Percentiles rank a stretch among this genome's conserved stretches.
Conservation (phyloP, 1,140 invertebrate species). For the Macrobrachium rosenbergii region DNA sequence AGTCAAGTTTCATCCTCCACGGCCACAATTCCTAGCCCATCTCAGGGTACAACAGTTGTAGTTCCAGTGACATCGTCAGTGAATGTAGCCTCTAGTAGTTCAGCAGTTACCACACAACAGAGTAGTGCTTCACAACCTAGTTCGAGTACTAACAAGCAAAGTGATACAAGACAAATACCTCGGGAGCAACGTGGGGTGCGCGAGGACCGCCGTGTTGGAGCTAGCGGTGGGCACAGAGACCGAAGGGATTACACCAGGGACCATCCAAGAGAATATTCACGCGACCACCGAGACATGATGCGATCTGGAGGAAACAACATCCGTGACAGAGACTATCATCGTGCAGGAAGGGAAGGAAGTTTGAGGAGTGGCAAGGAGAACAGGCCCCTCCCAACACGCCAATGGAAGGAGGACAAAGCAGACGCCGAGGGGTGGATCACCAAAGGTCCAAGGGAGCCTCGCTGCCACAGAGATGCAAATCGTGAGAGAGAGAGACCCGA, state of each 20-base stretch:
- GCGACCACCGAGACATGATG: slow-evolving; percentile 34
- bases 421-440: slow-evolving; percentile 62
- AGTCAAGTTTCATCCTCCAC: slow-evolving; percentile 14
- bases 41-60: not conserved
- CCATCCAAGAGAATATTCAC: slow-evolving; percentile 7
- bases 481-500: slow-evolving; percentile 39
- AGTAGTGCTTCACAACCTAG: not conserved
- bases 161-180: not conserved
- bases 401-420: slow-evolving; percentile 40
- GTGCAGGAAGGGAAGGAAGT: slow-evolving; percentile 29
- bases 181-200: slow-evolving; percentile 33
- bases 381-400: slow-evolving; percentile 24
- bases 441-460: slow-evolving; percentile 47
- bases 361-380: slow-evolving; percentile 47
- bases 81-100: not conserved
- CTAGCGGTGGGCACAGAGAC: slow-evolving; percentile 29
- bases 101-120: not conserved
- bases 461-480: slow-evolving; percentile 43
- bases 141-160: slow-evolving; percentile 18
- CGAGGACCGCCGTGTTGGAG: slow-evolving; percentile 13
- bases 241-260: slow-evolving; percentile 38
- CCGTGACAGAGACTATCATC: slow-evolving; percentile 28
- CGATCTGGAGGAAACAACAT: slow-evolving; percentile 11
- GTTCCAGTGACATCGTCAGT: not conserved
- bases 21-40: not conserved